A percentile compares a stretch with the other conserved stretches of the same genome.
Evolutionary conservation across 2,888 invertebrate species (phyloP).

Genomic region (Parnassius smintheus): DNA sequence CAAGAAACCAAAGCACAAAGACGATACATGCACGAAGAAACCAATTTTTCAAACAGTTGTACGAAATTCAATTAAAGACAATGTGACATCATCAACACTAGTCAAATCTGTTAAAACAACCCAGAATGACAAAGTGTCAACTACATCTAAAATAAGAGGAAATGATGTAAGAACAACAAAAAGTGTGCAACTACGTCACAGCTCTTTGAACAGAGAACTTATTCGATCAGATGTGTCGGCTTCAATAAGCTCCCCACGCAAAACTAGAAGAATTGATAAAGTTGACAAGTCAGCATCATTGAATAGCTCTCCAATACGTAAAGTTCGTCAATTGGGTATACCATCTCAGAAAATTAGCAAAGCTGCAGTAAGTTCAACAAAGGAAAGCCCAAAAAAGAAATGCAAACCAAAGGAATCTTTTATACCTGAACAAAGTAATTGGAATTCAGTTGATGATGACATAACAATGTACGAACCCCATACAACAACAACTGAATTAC

Average conservation of each 20-base stretch:
- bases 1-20: slow-evolving; percentile 60
- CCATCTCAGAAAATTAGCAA: slow-evolving; percentile 56
- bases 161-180: slow-evolving; percentile 64
- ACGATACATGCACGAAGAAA: slow-evolving; percentile 55
- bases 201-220: slow-evolving; percentile 65
- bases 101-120: slow-evolving; percentile 45
- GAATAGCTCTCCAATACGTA: slow-evolving; percentile 74
- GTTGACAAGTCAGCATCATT: slow-evolving; percentile 69
- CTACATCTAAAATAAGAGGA: slow-evolving; percentile 50
- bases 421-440: slow-evolving; percentile 52
- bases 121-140: slow-evolving; percentile 60
- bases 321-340: slow-evolving; percentile 68
- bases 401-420: slow-evolving; percentile 53
- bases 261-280: slow-evolving; percentile 72
- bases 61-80: slow-evolving; percentile 57
- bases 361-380: slow-evolving; percentile 57
- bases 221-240: slow-evolving; percentile 62
- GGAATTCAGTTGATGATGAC: slow-evolving; percentile 63
- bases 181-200: slow-evolving; percentile 64
- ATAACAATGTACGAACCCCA: slow-evolving; percentile 76
- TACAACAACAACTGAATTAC: slow-evolving; percentile 64
- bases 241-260: slow-evolving; percentile 68
- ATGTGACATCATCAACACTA: slow-evolving; percentile 51
- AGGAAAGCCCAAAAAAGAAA: slow-evolving; percentile 68
- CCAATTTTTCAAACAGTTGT: slow-evolving; percentile 76